phyloP scores from a whole-genome alignment of 2,113 vertebrate genomes.

The Mus musculus region GRCm39 chr17:29896501-29897000 shows the following conservation, averaged over 20 bases:
- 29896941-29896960: not conserved
- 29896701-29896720: not conserved
- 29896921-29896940: not conserved
- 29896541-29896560: not conserved
- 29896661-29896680: not conserved
- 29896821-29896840: conserved; percentile 22
- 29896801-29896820: not conserved
- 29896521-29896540: not conserved
- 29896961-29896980: not conserved
- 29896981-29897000: not conserved
- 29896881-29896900: conserved; percentile 4
- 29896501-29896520: not conserved
- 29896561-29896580: not conserved
- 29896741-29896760: conserved; percentile 26
- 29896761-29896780: conserved; percentile 18
- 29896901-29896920: not conserved
- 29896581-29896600: not conserved
- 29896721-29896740: conserved; percentile 24
- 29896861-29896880: not conserved
- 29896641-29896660: conserved; percentile 35
- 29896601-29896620: not conserved
- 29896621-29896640: not conserved
- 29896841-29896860: not conserved
- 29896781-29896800: not conserved
- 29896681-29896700: conserved; percentile 24